phyloP scores from a whole-genome alignment of 2,797 vertebrate genomes.

The Huso huso region DNA sequence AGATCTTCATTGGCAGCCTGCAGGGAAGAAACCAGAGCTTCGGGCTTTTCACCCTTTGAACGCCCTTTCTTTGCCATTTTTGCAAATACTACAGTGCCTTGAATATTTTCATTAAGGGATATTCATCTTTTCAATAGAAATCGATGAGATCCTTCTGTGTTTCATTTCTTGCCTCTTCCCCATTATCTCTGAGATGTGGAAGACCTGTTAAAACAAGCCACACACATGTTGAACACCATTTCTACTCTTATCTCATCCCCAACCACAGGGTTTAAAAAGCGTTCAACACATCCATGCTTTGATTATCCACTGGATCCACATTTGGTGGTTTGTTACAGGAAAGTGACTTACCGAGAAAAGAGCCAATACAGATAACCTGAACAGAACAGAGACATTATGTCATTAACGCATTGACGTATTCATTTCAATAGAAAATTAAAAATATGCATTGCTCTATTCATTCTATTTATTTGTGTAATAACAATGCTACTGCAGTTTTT shows the following conservation, averaged over 20 bases:
- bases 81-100: slow-evolving; percentile 50
- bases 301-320: not conserved
- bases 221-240: not conserved
- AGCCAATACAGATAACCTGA: not conserved
- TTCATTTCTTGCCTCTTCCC: slow-evolving; percentile 69
- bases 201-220: slow-evolving; percentile 42
- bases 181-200: slow-evolving; percentile 60
- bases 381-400: not conserved
- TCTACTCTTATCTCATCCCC: not conserved
- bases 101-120: slow-evolving; percentile 52
- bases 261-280: not conserved
- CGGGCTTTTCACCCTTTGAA: slow-evolving; percentile 94
- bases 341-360: not conserved
- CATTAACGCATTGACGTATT: too few relatives aligned
- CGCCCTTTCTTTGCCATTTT: slow-evolving; percentile 96
- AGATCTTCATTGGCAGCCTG: slow-evolving; percentile 98
- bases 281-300: not conserved
- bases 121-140: slow-evolving; percentile 70
- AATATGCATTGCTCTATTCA: too few relatives aligned
- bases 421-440: too few relatives aligned
- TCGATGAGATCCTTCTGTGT: slow-evolving; percentile 52
- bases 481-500: too few relatives aligned
- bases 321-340: too few relatives aligned
- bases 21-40: slow-evolving; percentile 88
- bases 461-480: too few relatives aligned